Evolutionary conservation across 1,140 invertebrate species (phyloP).

Genomic region (Drosophila subobscura): DNA sequence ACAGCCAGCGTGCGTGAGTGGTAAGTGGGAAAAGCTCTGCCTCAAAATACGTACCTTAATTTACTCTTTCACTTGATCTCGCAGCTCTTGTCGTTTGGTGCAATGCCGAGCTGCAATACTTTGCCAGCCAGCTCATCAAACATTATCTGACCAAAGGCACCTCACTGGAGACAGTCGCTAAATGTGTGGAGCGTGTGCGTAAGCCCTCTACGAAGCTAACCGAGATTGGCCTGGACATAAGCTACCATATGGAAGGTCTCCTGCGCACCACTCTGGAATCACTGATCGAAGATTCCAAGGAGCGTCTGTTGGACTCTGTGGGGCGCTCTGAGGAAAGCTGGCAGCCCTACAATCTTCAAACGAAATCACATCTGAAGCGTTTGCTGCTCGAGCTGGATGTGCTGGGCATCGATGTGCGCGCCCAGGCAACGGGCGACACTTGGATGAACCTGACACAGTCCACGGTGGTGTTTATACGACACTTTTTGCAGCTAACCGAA

Average conservation of each 20-base stretch:
- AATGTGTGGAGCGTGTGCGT: conserved; percentile 92
- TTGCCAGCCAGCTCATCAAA: conserved; percentile 91
- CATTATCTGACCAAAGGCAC: conserved; percentile 97
- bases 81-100: conserved; percentile 96
- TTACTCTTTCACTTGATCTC: not conserved
- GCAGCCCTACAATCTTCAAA: conserved; percentile 88
- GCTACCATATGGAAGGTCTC: conserved; percentile 92
- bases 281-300: conserved; percentile 77
- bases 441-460: conserved; percentile 82
- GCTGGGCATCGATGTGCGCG: conserved; percentile 83
- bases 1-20: conserved; percentile 78
- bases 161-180: conserved; percentile 91
- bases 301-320: conserved; percentile 87
- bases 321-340: conserved; percentile 90
- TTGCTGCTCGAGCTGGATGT: conserved; percentile 84
- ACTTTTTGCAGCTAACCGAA: conserved; percentile 75
- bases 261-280: conserved; percentile 87
- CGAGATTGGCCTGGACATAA: conserved; percentile 87
- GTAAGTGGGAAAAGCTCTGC: conserved; percentile 41
- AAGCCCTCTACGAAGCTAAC: conserved; percentile 89
- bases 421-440: conserved; percentile 79
- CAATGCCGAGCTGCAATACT: conserved; percentile 92
- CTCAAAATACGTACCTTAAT: not conserved
- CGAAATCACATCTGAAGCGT: conserved; percentile 84
- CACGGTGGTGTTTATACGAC: conserved; percentile 76